Evolutionary conservation across 2,113 vertebrate genomes (phyloP), one percentile per base, ranked within the genome.

Genomic region (Falco punctatus): DNA sequence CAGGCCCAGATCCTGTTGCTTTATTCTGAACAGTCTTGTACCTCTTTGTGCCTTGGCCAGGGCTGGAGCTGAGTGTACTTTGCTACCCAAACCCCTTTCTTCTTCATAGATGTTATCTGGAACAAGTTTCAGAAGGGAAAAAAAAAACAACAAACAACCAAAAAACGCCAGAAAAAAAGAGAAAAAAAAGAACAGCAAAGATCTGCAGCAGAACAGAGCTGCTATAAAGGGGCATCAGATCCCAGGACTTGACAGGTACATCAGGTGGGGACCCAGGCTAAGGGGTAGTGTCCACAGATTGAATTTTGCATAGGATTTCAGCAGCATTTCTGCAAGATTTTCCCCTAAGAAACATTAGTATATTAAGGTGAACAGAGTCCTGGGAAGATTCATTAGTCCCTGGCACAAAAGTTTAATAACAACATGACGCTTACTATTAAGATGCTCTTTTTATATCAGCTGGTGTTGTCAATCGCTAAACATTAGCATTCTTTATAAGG

Each of bases 201-300:
- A 64, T 22, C n/a, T 65, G 44, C 35, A 69, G 18, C 57, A 80
- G 33, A 81, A 23, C 27, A 80, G 15, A 75, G 15, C 5, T 79
- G 22, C 15, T 26, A 5, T 14, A 48, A 66, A 38, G 15, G 30
- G 15, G 13, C 52, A 46, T 64, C 48, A 81, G 44, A 44, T 7
- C 28, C 11, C 35, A 58, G 35, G 14, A 85, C 7, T 30, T 52
- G 35, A 28, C 2, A 55, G 32, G 30, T 22, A 27, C 10, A 12
- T 49, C 21, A 49, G 10, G 3, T 72, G 30, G 17, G 6, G 14
- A 77, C 5, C 5, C 26, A 85, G 15, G 21, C 10, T 52, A 46
- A 73, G 13, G 12, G 24, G 10, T 35, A 52, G 5, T 38, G 15
- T 21, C 38, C 16, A 15, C 0, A 0, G 8, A 28, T 13, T 11